Conservation (phyloP, 2,888 invertebrate species). For the Mantis religiosa region DNA sequence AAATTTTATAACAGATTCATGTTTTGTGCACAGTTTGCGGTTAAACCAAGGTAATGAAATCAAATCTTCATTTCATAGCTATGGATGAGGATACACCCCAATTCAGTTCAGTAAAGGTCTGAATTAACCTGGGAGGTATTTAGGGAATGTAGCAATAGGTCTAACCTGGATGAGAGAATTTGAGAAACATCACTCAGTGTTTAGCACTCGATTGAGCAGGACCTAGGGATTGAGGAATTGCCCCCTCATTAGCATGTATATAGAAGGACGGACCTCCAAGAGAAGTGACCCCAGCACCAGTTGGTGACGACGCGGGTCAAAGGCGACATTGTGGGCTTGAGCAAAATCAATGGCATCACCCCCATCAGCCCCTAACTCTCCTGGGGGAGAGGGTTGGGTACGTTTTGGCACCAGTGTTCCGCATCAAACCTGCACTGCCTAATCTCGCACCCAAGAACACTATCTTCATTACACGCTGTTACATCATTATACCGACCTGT, state of each 20-base stretch:
- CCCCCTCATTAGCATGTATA: constrained; percentile 7
- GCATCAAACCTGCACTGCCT: neutral
- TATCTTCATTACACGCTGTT: no score
- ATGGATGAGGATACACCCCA: no score
- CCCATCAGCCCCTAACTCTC: neutral
- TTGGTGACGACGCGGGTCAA: neutral
- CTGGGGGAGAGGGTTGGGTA: neutral
- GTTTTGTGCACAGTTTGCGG: no score
- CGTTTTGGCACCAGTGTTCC: neutral
- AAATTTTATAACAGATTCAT: no score
- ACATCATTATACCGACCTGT: no score
- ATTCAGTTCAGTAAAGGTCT: no score
- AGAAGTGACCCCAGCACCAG: neutral
- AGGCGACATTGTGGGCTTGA: neutral
- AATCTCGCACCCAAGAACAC: neutral
- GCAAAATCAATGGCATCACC: neutral
- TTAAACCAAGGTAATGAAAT: no score
- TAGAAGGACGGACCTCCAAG: neutral
- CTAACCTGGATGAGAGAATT: no score
- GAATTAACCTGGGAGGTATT: no score
- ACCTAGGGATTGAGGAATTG: neutral
- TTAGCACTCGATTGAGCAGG: neutral
- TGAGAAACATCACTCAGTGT: neutral
- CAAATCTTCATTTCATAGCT: no score
- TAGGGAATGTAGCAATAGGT: no score